Conservation (phyloP, 2,888 invertebrate genomes). For the Sphaerophoria taeniata region DNA sequence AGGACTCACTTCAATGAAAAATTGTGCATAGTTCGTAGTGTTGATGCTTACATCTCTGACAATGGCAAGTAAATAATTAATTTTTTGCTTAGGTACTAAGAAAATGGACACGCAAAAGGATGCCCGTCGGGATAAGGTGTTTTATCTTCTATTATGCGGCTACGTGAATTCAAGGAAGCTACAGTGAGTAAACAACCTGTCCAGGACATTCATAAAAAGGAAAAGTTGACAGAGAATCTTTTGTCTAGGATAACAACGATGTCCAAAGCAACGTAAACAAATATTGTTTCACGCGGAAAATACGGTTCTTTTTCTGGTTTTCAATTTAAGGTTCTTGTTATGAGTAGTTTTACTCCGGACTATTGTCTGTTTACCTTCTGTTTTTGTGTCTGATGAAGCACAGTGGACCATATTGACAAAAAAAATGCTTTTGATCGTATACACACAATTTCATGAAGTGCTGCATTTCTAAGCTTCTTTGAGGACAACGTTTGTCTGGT, state of each 20-base stretch:
- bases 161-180: neutral
- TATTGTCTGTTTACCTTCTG: constrained; percentile 58
- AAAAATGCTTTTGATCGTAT: no score
- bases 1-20: constrained; percentile 29
- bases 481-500: no score
- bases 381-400: neutral
- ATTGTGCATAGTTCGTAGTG: constrained; percentile 38
- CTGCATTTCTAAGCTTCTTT: no score
- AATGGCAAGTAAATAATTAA: constrained; percentile 34
- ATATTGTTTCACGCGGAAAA: constrained; percentile 54
- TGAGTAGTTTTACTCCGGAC: constrained; percentile 52
- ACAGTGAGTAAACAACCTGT: constrained; percentile 23
- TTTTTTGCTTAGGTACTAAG: constrained; percentile 1
- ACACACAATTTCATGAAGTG: neutral
- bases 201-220: constrained; percentile 20
- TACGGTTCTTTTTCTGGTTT: constrained; percentile 43
- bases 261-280: constrained; percentile 50
- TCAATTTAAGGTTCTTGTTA: constrained; percentile 31
- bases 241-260: neutral
- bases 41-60: constrained; percentile 26
- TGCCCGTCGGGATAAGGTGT: constrained; percentile 20
- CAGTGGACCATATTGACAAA: neutral
- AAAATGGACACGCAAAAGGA: constrained; percentile 4
- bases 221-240: constrained; percentile 8
- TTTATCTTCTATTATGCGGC: constrained; percentile 39